Evolutionary conservation across 2,888 invertebrate species (phyloP), one percentile per base, ranked within the genome.

Genomic region (Agrilus mali): DNA sequence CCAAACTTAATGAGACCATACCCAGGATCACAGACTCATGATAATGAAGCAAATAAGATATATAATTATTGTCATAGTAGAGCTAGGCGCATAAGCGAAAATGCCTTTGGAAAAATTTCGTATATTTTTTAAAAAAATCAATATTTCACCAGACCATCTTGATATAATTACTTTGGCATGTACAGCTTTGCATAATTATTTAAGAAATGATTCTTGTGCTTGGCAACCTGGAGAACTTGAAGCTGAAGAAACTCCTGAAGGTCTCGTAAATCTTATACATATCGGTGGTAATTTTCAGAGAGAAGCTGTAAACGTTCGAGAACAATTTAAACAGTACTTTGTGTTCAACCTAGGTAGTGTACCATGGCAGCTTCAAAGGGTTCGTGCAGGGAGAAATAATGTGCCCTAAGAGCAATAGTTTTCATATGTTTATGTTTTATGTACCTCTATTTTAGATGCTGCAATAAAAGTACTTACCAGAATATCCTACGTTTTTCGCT

Each of bases 321-420:
- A 38, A 7, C 16, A 27, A 42, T 42, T 38, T 16, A 36, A 37
- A 16, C 17, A 37, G 7, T 42, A 42, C 22, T 42, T 42, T 31
- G 36, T 17, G 8, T 45, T 42, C 13, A 37, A 15, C 12, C 15
- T 4, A 17, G 45, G 45, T 14, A 22, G 22, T 27, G 43, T 45
- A 16, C 42, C 45, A 27, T 45, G 45, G 45, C 45, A 45, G 33
- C 10, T n/a, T 16, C 33, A 45, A 4, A 45, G 16, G 4, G 17
- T 45, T 17, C 13, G 15, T 12, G 16, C 13, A 42, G 43, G 43
- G 13, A 42, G 36, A 42, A 40, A 36, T 12, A 40, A 36, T 36
- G 13, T n/a, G n/a, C n/a, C n/a, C n/a, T n/a, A n/a, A n/a, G n/a
- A n/a, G n/a, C n/a, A n/a, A n/a, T n/a, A n/a, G n/a, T n/a, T n/a